A percentile compares a stretch with the other conserved stretches of the same genome.
These are phyloP conservation scores for Clitarchus hookeri DNA, from an alignment of 2,888 invertebrate genomes.

Conservation along the genomic window DNA sequence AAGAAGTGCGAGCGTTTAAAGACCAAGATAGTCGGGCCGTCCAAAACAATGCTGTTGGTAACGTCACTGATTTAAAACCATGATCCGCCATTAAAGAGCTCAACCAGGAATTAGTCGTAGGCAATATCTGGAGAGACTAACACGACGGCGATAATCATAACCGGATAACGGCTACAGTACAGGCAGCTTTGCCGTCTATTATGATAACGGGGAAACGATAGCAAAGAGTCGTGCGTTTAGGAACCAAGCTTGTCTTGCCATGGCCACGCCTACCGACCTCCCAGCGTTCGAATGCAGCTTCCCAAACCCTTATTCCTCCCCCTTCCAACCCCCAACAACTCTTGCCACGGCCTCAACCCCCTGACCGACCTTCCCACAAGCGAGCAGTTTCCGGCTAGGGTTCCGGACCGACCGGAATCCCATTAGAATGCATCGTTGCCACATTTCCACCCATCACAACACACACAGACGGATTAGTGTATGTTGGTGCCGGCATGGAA, in stretches of 20 bases:
- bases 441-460: slow-evolving; percentile 38
- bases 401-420: slow-evolving; percentile 40
- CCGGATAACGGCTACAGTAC: no score
- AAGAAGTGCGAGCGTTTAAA: no score
- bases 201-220: no score
- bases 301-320: not conserved
- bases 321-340: not conserved
- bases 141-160: no score
- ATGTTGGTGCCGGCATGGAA: not conserved
- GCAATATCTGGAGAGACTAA: no score
- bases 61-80: no score
- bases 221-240: not conserved
- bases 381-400: slow-evolving; percentile 36
- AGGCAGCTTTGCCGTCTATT: no score
- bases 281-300: not conserved
- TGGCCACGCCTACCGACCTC: not conserved
- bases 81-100: no score
- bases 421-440: slow-evolving; percentile 42
- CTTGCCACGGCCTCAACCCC: not conserved
- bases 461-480: slow-evolving; percentile 35
- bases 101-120: no score
- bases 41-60: no score
- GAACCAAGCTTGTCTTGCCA: not conserved
- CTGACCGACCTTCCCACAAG: not conserved
- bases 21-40: no score